Percentiles rank a stretch among this genome's conserved stretches.
These are phyloP conservation scores for Helicoverpa zea DNA, from an alignment of 1,140 invertebrate species.

Conservation along the genomic window DNA sequence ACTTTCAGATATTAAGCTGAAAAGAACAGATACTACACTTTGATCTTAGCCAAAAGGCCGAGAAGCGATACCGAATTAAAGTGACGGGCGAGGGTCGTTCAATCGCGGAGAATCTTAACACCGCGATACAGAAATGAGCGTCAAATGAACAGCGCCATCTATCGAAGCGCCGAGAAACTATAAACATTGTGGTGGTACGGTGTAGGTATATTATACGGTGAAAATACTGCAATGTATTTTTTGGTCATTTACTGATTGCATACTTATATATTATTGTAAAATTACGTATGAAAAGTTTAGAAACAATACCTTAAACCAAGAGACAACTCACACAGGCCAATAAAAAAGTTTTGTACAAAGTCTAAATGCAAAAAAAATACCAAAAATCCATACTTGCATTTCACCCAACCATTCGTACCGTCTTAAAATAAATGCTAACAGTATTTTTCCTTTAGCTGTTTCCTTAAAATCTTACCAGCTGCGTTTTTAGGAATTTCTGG, in stretches of 20 bases:
- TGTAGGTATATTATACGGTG: no score
- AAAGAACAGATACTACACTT: no score
- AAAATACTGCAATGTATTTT: no score
- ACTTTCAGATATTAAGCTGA: no score
- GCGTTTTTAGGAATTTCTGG: constrained; percentile 91
- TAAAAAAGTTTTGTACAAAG: not conserved
- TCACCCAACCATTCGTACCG: not conserved
- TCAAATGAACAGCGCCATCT: constrained; percentile 13
- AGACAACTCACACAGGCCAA: not conserved
- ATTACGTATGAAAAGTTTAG: no score
- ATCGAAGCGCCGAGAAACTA: not conserved
- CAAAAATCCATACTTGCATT: not conserved
- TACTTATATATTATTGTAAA: not conserved
- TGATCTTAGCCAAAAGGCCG: no score
- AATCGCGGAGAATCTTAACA: constrained; percentile 23
- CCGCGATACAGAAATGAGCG: constrained; percentile 5
- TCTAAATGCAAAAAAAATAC: not conserved
- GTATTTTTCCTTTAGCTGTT: constrained; percentile 86
- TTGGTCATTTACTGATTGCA: no score
- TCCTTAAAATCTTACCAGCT: constrained; percentile 92
- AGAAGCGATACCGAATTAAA: no score
- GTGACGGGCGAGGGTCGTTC: constrained; percentile 2
- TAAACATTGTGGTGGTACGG: no score
- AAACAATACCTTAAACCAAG: no score
- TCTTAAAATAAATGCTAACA: constrained; percentile 57